Percentiles rank a stretch among this genome's conserved stretches.
Conservation (phyloP, 2,113 vertebrate genomes). For the Pseudopipra pipra region DNA sequence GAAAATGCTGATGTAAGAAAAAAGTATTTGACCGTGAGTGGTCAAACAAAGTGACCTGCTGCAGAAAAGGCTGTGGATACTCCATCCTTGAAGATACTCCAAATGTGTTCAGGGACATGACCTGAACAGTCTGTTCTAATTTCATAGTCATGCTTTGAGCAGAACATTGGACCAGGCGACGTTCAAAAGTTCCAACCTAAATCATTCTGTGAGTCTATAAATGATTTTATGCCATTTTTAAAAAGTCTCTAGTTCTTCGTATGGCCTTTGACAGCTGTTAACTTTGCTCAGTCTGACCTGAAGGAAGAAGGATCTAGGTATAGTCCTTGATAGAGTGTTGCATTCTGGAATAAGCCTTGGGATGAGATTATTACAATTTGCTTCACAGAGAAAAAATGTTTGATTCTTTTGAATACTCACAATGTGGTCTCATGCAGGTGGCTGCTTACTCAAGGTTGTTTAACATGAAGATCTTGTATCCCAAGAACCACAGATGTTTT, state of each 20-base stretch:
- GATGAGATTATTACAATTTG: neutral
- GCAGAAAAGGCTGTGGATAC: neutral
- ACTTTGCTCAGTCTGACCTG: neutral
- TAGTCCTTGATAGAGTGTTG: neutral
- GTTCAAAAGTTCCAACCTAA: neutral
- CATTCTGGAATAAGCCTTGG: neutral
- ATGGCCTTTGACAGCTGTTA: neutral
- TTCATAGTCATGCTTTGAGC: neutral
- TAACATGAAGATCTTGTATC: neutral
- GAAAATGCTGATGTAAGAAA: neutral
- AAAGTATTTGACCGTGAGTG: neutral
- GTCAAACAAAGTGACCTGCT: neutral
- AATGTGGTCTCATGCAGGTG: neutral
- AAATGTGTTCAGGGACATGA: neutral
- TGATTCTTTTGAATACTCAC: neutral
- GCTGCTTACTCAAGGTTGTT: neutral
- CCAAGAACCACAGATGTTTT: neutral
- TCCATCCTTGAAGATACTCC: neutral
- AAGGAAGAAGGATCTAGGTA: neutral
- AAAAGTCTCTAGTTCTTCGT: neutral
- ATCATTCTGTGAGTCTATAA: neutral
- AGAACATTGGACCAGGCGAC: neutral
- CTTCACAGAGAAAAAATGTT: neutral
- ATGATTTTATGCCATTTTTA: neutral
- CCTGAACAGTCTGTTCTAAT: neutral